Percentiles rank a stretch among this genome's conserved stretches.
Conservation (phyloP, 2,888 invertebrate species). For the Ormyrus labotus region DNA sequence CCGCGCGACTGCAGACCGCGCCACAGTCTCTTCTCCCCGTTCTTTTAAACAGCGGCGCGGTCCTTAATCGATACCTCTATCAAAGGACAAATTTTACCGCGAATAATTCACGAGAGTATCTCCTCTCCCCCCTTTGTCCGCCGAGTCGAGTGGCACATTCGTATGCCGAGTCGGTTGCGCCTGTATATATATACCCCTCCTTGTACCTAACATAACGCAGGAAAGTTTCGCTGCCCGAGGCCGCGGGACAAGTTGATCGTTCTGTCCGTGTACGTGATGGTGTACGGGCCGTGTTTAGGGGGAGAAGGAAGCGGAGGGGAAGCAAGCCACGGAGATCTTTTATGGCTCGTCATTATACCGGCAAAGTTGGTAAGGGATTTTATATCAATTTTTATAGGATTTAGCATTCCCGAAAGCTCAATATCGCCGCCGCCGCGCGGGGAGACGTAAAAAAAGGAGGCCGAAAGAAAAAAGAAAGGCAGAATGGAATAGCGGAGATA, state of each 20-base stretch:
- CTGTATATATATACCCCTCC: background rate
- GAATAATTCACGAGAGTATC: slow-evolving; percentile 11
- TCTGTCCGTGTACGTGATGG: background rate
- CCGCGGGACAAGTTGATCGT: slow-evolving; percentile 34
- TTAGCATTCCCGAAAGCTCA: slow-evolving; percentile 31
- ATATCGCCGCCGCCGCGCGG: slow-evolving; percentile 10
- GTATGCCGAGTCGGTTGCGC: slow-evolving; percentile 29
- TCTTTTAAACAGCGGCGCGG: slow-evolving; percentile 18
- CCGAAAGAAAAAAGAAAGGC: background rate
- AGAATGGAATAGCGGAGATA: background rate
- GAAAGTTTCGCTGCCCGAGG: slow-evolving; percentile 46
- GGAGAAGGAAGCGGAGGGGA: background rate
- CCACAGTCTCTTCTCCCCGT: slow-evolving; percentile 30
- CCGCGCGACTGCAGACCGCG: background rate
- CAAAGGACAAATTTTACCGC: slow-evolving; percentile 38
- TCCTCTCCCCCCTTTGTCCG: background rate
- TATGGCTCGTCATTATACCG: slow-evolving; percentile 49
- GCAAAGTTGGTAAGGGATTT: slow-evolving; percentile 46
- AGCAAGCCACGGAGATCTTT: slow-evolving; percentile 33
- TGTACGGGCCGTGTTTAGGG: background rate
- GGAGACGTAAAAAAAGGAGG: background rate
- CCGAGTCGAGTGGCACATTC: slow-evolving; percentile 24
- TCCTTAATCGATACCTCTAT: slow-evolving; percentile 45
- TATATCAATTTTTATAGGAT: slow-evolving; percentile 54
- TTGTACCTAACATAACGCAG: background rate